Evolutionary conservation across 2,888 invertebrate species (phyloP).

Genomic region (Pterobdella sp.): DNA sequence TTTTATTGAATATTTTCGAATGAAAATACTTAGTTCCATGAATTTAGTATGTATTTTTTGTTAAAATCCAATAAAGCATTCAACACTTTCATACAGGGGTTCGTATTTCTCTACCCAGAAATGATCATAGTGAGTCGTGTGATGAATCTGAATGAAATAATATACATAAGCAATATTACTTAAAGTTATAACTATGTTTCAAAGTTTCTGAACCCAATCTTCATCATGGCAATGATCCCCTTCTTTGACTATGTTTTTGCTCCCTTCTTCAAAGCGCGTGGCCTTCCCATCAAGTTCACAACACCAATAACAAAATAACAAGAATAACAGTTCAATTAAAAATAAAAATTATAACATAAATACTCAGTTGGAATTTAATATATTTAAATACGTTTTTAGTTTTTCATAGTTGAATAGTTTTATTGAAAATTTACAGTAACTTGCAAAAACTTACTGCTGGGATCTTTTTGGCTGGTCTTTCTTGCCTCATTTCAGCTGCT

Average conservation of each 20-base stretch:
- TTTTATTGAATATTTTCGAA: no score
- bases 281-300: not conserved
- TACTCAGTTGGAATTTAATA: no score
- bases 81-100: not conserved
- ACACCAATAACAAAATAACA: no score
- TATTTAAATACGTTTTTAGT: no score
- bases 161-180: not conserved
- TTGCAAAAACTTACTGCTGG: not conserved
- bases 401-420: not conserved
- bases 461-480: not conserved
- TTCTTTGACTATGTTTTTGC: not conserved
- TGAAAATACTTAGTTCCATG: no score
- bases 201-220: not conserved
- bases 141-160: not conserved
- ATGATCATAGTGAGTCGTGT: not conserved
- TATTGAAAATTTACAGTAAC: not conserved
- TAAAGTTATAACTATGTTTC: no score
- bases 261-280: not conserved
- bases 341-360: no score
- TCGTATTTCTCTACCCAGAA: not conserved
- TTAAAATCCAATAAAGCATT: no score
- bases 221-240: not conserved
- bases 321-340: no score
- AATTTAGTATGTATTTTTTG: no score
- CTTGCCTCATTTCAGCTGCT: not conserved